phyloP scores from a whole-genome alignment of 1,140 invertebrate species.

The Watersipora subatra region DNA sequence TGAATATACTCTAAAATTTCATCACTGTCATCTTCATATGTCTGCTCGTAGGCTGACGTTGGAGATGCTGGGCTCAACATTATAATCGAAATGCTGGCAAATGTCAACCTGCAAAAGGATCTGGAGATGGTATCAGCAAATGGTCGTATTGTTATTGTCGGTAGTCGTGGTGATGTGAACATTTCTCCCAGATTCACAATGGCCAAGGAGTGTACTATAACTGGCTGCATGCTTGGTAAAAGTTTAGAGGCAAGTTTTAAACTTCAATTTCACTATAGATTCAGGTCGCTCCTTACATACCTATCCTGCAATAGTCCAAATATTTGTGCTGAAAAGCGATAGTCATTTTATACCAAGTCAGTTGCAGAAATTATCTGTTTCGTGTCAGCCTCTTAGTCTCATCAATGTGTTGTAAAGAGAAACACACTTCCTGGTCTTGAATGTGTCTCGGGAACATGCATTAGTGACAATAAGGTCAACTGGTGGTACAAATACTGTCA shows the following conservation, averaged over 20 bases:
- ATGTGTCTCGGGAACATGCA: no score
- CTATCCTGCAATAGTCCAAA: background rate
- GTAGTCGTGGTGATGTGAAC: slow-evolving; percentile 41
- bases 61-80: slow-evolving; percentile 43
- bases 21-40: no score
- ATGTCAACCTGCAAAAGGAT: slow-evolving; percentile 46
- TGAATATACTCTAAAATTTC: no score
- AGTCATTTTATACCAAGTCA: no score
- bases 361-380: no score
- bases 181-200: slow-evolving; percentile 45
- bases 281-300: slow-evolving; percentile 2
- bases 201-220: slow-evolving; percentile 42
- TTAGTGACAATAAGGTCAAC: no score
- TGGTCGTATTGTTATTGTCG: slow-evolving; percentile 46
- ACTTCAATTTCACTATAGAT: background rate
- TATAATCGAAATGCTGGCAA: slow-evolving; percentile 49
- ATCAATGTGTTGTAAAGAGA: no score
- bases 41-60: slow-evolving; percentile 19
- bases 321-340: no score
- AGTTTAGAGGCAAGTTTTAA: slow-evolving; percentile 30
- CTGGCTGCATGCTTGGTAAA: slow-evolving; percentile 37
- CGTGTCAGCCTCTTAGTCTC: no score
- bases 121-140: slow-evolving; percentile 39
- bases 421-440: no score
- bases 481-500: no score